Conservation (phyloP, 2,888 invertebrate genomes). For the Drosophila greeni region DNA sequence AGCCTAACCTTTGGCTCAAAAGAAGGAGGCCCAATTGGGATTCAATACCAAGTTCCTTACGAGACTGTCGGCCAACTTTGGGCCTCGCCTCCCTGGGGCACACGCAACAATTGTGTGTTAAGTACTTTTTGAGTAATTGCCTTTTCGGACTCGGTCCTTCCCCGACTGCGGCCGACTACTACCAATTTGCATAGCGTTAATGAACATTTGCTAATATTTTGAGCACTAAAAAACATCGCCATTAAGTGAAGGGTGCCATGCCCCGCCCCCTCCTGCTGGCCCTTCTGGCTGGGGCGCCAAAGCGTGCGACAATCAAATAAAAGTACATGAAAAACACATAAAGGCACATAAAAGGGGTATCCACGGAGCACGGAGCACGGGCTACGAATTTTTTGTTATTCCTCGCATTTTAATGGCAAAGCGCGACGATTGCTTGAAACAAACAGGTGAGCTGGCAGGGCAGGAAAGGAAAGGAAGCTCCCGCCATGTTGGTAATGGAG, state of each 20-base stretch:
- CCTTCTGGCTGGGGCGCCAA: conserved; percentile 47
- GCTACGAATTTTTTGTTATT: conserved; percentile 24
- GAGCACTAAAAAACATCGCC: conserved; percentile 66
- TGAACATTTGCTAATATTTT: conserved; percentile 73
- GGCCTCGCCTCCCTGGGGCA: not conserved
- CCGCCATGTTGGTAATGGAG: conserved; percentile 73
- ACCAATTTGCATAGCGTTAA: conserved; percentile 70
- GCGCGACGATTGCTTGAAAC: conserved; percentile 70
- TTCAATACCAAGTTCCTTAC: conserved; percentile 11
- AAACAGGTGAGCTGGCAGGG: conserved; percentile 56
- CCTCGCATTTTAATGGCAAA: conserved; percentile 60
- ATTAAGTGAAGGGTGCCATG: conserved; percentile 51
- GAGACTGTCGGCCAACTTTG: not conserved
- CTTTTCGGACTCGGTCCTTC: conserved; percentile 35
- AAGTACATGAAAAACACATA: conserved; percentile 74
- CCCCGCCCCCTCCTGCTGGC: not conserved
- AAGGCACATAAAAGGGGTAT: conserved; percentile 70
- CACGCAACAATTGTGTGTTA: conserved; percentile 60
- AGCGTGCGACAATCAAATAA: conserved; percentile 73
- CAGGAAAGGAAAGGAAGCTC: conserved; percentile 55
- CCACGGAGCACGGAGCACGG: conserved; percentile 32
- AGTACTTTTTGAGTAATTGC: conserved; percentile 66
- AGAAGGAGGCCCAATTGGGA: conserved; percentile 12
- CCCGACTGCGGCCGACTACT: conserved; percentile 47
- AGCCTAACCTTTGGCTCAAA: not conserved